Percentiles rank a stretch among this genome's conserved stretches.
Conservation (phyloP, 2,113 vertebrate genomes). For the Peucedramus taeniatus region DNA sequence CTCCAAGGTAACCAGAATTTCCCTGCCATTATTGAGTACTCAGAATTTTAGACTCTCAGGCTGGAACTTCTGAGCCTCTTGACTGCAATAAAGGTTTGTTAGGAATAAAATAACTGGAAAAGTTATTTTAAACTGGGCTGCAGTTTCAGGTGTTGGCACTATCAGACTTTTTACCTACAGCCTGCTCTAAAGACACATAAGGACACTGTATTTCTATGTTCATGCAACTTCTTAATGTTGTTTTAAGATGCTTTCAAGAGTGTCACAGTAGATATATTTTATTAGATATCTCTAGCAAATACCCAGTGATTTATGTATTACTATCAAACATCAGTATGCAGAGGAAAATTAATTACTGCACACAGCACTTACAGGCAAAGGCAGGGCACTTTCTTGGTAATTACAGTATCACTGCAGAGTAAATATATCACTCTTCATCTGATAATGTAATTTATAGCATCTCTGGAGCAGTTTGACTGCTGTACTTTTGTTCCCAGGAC, state of each 20-base stretch:
- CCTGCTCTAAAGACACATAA: not conserved
- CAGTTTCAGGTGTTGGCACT: not conserved
- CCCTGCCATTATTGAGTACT: too few species aligned
- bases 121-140: too few species aligned
- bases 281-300: not conserved
- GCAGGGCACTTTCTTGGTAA: not conserved
- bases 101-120: not conserved
- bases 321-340: not conserved
- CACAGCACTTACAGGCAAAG: not conserved
- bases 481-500: not conserved
- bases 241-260: not conserved
- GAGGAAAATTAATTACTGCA: slow-evolving; percentile 19
- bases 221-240: not conserved
- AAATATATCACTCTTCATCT: not conserved
- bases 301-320: not conserved
- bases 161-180: not conserved
- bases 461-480: not conserved
- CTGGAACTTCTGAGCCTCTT: not conserved
- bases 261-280: not conserved
- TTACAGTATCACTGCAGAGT: slow-evolving; percentile 26
- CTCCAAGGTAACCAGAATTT: not conserved
- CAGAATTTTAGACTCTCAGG: rapidly evolving
- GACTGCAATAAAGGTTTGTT: not conserved
- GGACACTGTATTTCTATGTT: not conserved
- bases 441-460: slow-evolving; percentile 11